phyloP scores from a whole-genome alignment of 1,140 invertebrate species.

The Bombus difficillimus region DNA sequence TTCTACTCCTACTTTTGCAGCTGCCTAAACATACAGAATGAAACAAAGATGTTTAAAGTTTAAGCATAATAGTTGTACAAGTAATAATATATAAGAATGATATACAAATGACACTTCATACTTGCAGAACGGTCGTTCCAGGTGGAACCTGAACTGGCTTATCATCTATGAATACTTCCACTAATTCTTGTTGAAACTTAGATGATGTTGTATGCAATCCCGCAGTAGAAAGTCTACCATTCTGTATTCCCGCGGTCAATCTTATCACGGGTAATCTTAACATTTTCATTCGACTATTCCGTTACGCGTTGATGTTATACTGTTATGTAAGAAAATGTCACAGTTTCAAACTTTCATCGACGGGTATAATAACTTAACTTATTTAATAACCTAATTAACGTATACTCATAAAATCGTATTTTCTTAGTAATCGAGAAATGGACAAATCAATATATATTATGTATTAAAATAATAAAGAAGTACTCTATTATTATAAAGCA shows the following conservation, averaged over 20 bases:
- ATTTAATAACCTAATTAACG: constrained; percentile 29
- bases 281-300: constrained; percentile 79
- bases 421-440: neutral
- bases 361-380: constrained; percentile 20
- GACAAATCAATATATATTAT: neutral
- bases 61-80: neutral
- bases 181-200: constrained; percentile 86
- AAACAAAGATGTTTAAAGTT: neutral
- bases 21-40: constrained; percentile 87
- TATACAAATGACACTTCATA: constrained; percentile 75
- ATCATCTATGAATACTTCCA: constrained; percentile 99
- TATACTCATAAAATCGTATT: neutral
- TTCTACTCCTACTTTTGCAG: constrained; percentile 97
- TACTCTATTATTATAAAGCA: neutral
- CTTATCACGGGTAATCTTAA: constrained; percentile 84
- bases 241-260: constrained; percentile 73
- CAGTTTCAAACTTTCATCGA: constrained; percentile 13
- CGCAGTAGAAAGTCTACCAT: constrained; percentile 65
- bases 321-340: constrained; percentile 65
- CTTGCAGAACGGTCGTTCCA: constrained; percentile 98
- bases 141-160: constrained; percentile 96
- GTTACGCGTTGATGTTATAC: constrained; percentile 25
- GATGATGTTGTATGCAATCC: constrained; percentile 73
- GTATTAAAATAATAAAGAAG: neutral
- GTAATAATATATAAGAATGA: neutral